A percentile compares a stretch with the other conserved stretches of the same genome.
Conservation (phyloP, 2,113 vertebrate species). For the Saimiri boliviensis region DNA sequence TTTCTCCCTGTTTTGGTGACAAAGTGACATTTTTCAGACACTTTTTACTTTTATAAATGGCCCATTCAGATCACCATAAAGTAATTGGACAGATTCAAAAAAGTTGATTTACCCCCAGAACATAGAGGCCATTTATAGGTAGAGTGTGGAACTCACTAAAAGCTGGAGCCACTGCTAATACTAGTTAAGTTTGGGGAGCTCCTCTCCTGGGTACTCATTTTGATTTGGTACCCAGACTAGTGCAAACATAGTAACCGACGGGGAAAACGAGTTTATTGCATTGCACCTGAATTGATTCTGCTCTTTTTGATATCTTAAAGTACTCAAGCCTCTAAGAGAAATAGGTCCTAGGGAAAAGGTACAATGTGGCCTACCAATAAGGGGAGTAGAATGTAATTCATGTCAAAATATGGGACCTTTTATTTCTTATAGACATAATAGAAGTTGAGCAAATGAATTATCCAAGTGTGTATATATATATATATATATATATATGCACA, state of each 20-base stretch:
- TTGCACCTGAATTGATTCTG: neutral
- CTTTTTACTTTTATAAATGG: constrained; percentile 45
- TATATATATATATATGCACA: too few species aligned
- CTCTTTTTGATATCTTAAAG: neutral
- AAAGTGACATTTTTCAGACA: constrained; percentile 31
- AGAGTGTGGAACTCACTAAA: neutral
- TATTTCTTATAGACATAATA: neutral
- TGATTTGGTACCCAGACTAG: neutral
- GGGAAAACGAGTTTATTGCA: neutral
- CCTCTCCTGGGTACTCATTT: neutral
- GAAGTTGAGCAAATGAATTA: neutral
- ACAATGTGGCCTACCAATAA: neutral
- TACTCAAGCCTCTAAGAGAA: neutral
- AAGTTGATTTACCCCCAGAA: neutral
- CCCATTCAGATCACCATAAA: constrained; percentile 20
- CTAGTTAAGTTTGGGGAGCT: neutral
- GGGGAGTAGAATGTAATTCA: neutral
- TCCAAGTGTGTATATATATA: neutral
- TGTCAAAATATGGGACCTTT: constrained; percentile 18
- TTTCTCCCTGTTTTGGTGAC: neutral
- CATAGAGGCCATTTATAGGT: neutral
- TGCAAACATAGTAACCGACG: neutral
- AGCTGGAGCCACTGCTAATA: neutral
- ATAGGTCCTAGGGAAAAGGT: neutral
- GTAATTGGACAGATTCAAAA: neutral